Evolutionary conservation across 2,797 vertebrate genomes (phyloP).

Genomic region (Cichlasoma orientale): DNA sequence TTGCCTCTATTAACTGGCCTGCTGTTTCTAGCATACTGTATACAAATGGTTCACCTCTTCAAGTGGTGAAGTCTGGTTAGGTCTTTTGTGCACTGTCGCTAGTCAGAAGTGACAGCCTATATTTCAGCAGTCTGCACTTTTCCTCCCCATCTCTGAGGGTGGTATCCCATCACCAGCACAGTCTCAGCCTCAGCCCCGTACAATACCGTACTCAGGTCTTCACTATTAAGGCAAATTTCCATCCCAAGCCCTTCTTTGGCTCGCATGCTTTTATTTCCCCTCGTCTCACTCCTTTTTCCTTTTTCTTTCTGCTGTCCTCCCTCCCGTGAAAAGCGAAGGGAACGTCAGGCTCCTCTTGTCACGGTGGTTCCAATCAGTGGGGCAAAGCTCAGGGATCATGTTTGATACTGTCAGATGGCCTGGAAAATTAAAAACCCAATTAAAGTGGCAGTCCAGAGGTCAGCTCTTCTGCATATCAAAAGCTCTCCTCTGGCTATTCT

Average conservation of each 20-base stretch:
- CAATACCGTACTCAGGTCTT: constrained; percentile 69
- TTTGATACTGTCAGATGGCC: constrained; percentile 99
- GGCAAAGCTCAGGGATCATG: constrained; percentile 97
- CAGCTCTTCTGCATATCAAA: constrained; percentile 99
- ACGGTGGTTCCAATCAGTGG: constrained; percentile 90
- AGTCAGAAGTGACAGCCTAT: constrained; percentile 75
- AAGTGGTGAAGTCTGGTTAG: constrained; percentile 45
- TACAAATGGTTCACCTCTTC: constrained; percentile 41
- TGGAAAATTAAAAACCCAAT: constrained; percentile 99
- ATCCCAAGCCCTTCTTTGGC: constrained; percentile 70
- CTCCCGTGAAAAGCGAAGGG: constrained; percentile 58
- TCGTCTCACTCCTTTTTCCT: constrained; percentile 42
- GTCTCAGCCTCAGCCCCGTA: constrained; percentile 53
- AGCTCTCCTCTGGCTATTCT: constrained; percentile 98
- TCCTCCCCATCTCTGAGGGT: constrained; percentile 74
- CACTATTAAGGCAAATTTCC: constrained; percentile 77
- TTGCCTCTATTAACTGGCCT: constrained; percentile 20
- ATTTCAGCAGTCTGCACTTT: constrained; percentile 74
- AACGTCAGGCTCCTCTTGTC: constrained; percentile 83
- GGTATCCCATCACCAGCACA: constrained; percentile 73
- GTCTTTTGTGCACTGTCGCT: constrained; percentile 67
- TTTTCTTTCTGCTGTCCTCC: constrained; percentile 67
- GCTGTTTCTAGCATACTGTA: constrained; percentile 31
- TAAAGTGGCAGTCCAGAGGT: constrained; percentile 98
- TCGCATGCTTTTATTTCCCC: constrained; percentile 65